Evolutionary conservation across 2,113 vertebrate genomes (phyloP).

Genomic region (Colossoma macropomum): DNA sequence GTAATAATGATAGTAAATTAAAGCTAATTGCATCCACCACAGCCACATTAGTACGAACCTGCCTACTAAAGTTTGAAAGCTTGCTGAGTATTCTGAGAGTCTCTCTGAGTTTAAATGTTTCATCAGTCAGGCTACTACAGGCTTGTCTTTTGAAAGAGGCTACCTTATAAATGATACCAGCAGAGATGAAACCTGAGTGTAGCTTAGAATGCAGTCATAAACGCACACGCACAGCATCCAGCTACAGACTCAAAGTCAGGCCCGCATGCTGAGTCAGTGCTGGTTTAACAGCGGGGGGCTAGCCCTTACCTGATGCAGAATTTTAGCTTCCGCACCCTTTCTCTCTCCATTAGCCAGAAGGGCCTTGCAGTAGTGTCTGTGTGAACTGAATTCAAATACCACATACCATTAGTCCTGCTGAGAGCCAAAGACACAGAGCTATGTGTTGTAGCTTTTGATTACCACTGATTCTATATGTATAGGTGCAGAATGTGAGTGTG

Average conservation of each 20-base stretch:
- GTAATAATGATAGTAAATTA: no score
- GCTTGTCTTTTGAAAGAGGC: neutral
- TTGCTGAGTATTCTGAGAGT: neutral
- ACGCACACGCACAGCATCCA: neutral
- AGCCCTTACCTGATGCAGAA: neutral
- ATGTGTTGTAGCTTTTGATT: no score
- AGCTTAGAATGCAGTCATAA: constrained; percentile 1
- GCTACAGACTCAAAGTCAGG: neutral
- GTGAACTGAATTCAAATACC: constrained; percentile 47
- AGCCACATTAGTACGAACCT: no score
- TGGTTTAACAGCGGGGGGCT: neutral
- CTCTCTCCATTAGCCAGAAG: constrained; percentile 14
- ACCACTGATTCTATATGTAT: no score
- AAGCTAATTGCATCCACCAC: no score
- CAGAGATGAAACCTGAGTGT: neutral
- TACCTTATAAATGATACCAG: neutral
- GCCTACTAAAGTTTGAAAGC: no score
- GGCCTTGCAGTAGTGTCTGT: constrained; percentile 29
- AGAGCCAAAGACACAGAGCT: neutral
- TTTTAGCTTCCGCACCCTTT: neutral
- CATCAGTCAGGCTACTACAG: neutral
- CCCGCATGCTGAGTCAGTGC: neutral
- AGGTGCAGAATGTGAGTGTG: no score
- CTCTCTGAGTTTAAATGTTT: neutral
- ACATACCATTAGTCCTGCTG: neutral